These are phyloP conservation scores for Galleria mellonella DNA, from an alignment of 1,140 invertebrate genomes.

Conservation along the genomic window DNA sequence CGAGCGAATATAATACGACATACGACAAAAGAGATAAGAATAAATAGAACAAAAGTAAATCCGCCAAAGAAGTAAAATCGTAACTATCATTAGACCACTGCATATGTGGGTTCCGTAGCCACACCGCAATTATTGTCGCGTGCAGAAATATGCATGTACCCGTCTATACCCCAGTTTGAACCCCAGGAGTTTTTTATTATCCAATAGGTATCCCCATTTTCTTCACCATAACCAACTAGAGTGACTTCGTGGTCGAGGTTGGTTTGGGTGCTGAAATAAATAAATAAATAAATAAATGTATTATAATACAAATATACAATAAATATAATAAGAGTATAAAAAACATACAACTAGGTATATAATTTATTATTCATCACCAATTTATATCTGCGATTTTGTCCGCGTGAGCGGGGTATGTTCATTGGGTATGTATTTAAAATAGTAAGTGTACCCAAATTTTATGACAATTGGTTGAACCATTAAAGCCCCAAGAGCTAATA, in stretches of 20 bases:
- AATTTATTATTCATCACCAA: too few relatives aligned
- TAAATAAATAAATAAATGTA: slow-evolving; percentile 12
- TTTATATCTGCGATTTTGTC: not conserved
- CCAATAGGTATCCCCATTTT: slow-evolving; percentile 80
- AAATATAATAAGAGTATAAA: too few relatives aligned
- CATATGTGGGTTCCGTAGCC: slow-evolving; percentile 72
- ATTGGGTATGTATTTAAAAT: too few relatives aligned
- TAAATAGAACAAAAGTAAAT: too few relatives aligned
- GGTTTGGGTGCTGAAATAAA: slow-evolving; percentile 15
- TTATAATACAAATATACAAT: too few relatives aligned
- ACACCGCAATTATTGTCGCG: slow-evolving; percentile 85
- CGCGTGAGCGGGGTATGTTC: not conserved
- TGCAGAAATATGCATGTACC: slow-evolving; percentile 89
- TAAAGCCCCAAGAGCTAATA: too few relatives aligned
- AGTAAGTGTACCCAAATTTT: too few relatives aligned
- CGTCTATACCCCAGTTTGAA: slow-evolving; percentile 80
- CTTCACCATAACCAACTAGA: slow-evolving; percentile 76
- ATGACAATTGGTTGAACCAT: too few relatives aligned
- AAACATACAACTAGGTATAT: too few relatives aligned
- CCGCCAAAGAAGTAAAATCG: too few relatives aligned
- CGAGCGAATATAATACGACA: too few relatives aligned
- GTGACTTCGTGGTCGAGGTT: slow-evolving; percentile 75
- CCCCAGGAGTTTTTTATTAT: slow-evolving; percentile 87
- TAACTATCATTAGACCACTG: slow-evolving; percentile 28
- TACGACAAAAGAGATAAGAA: too few relatives aligned